Evolutionary conservation across 2,888 invertebrate species (phyloP).

Genomic region (Creontiades dilutus): DNA sequence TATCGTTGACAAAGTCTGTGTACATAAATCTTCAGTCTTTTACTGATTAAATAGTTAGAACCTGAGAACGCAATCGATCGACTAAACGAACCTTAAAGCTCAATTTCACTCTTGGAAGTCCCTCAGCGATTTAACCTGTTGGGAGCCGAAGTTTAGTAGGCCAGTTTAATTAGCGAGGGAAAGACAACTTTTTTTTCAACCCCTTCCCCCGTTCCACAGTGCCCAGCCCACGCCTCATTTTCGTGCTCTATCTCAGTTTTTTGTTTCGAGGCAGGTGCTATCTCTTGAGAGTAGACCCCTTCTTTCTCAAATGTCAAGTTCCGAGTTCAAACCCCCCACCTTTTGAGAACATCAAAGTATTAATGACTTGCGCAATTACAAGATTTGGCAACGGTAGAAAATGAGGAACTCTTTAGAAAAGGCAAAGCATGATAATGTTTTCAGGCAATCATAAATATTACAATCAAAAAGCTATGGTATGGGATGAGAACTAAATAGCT

Average conservation of each 20-base stretch:
- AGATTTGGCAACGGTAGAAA: background rate
- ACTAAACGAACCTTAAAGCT: background rate
- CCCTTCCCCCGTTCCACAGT: background rate
- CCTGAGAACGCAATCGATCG: background rate
- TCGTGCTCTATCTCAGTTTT: constrained; percentile 23
- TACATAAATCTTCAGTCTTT: background rate
- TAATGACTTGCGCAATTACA: background rate
- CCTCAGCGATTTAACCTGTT: constrained; percentile 27
- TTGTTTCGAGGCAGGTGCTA: background rate
- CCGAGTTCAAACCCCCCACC: background rate
- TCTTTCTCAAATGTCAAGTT: background rate
- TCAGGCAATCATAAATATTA: too few relatives aligned
- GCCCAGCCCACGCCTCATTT: constrained; percentile 16
- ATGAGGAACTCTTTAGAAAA: background rate
- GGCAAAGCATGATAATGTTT: too few relatives aligned
- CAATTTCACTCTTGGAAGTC: background rate
- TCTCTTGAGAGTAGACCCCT: background rate
- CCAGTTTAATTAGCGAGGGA: constrained; percentile 46
- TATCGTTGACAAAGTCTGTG: too few relatives aligned
- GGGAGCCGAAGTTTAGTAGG: constrained; percentile 46
- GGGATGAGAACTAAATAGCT: too few relatives aligned
- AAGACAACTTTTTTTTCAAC: constrained; percentile 24
- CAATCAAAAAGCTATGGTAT: too few relatives aligned
- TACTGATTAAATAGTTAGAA: constrained; percentile 16
- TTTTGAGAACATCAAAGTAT: background rate